Base-by-base conservation (phyloP, 2,113 vertebrate species). In the Meleagris gallopavo region DNA sequence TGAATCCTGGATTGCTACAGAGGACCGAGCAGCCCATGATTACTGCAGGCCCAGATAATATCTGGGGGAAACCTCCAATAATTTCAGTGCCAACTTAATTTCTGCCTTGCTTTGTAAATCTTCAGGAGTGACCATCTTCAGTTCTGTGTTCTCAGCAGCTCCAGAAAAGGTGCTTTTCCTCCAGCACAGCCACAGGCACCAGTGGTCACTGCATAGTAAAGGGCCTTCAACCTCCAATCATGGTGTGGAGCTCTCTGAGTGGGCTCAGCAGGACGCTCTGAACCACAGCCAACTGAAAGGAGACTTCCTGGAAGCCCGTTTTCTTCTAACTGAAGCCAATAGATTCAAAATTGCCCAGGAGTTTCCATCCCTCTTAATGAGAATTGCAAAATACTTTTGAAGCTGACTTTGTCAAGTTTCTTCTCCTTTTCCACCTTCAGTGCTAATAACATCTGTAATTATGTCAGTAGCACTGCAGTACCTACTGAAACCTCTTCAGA, bases 1-100 rank as follows among this genome's bases (percentile, higher is more conserved):
- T 0, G 78, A 95, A 8, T 97, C 94, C 38, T 96, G 96, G 94
- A 57, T 93, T 40, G 58, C 96, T 57, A 62, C 6, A 36, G 30
- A n/a, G 21, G 43, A 48, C 13, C 17, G 8, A 52, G 50, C 50
- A 75, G 70, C 50, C 62, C 73, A 85, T 93, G 94, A 86, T 95
- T 62, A 84, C 40, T 36, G 52, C 62, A 71, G 74, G 86, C 27
- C 38, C 90, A 88, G 95, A 94, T 95, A 93, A 94, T 82, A 43
- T 19, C 21, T 11, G 58, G 45, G 25, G 34, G 17, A 36, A 75
- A 15, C 66, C 61, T 13, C 7, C 9, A 8, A 64, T 48, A 46
- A 14, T 10, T 0, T 71, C 19, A 52, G 20, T 8, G 2, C 58
- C 62, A 74, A 13, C 43, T 27, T 50, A 0, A 30, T 79, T 70